Percentiles rank a stretch among this genome's conserved stretches.
Conservation (phyloP, 1,140 invertebrate genomes). For the Samia ricini region DNA sequence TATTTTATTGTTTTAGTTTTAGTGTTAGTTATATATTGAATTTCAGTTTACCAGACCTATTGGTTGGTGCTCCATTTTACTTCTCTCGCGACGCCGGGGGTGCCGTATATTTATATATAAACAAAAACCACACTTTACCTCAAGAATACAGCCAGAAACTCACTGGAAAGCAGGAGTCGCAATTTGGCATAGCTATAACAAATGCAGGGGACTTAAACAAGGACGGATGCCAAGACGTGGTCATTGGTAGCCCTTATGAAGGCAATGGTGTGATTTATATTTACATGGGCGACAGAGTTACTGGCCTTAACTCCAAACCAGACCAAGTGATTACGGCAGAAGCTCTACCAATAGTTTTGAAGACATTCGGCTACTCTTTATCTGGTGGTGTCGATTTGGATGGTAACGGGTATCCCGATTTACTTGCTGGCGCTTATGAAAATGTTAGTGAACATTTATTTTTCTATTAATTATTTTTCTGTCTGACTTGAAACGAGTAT, state of each 20-base stretch:
- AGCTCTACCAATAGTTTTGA: conserved; percentile 72
- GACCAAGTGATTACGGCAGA: conserved; percentile 81
- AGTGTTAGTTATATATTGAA: background rate
- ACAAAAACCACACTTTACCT: conserved; percentile 75
- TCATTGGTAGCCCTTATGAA: conserved; percentile 95
- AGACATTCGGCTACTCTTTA: conserved; percentile 93
- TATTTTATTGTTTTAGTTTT: background rate
- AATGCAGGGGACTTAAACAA: conserved; percentile 94
- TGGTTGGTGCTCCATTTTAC: conserved; percentile 95
- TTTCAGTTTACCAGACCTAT: conserved; percentile 87
- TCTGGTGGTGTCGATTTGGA: conserved; percentile 94
- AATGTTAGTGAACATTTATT: conserved; percentile 59
- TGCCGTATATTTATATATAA: conserved; percentile 93
- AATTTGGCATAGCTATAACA: conserved; percentile 92
- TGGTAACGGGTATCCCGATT: conserved; percentile 93
- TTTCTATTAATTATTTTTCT: background rate
- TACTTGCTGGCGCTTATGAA: conserved; percentile 93
- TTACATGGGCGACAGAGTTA: conserved; percentile 86
- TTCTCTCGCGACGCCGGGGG: conserved; percentile 89
- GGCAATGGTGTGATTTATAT: conserved; percentile 91
- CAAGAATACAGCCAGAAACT: conserved; percentile 80
- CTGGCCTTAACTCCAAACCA: conserved; percentile 85
- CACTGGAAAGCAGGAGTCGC: conserved; percentile 85
- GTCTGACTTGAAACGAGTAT: background rate
- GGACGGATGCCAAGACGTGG: conserved; percentile 93